Conservation (phyloP, 2,113 vertebrate species). For the Paratilapia polleni region DNA sequence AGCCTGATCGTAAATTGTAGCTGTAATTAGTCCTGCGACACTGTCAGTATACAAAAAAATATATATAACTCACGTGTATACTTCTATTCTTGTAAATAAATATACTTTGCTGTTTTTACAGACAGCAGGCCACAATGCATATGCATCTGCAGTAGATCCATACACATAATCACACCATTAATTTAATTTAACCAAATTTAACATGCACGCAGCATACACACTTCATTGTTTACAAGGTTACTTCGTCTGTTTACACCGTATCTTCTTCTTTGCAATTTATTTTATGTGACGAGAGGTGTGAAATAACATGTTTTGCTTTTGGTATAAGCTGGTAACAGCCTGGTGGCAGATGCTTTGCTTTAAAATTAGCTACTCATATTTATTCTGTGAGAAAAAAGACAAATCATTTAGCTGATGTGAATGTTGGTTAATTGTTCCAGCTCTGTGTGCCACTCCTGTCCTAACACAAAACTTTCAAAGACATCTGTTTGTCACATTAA, state of each 20-base stretch:
- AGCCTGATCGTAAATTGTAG: background rate
- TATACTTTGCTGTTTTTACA: background rate
- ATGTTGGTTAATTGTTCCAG: background rate
- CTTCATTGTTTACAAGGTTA: background rate
- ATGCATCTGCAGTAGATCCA: background rate
- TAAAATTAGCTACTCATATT: background rate
- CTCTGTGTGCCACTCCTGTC: background rate
- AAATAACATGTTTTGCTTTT: background rate
- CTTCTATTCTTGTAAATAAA: background rate
- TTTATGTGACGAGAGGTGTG: background rate
- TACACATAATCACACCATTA: background rate
- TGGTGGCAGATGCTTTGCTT: background rate
- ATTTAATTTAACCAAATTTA: background rate
- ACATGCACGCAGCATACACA: background rate
- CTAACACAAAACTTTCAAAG: background rate
- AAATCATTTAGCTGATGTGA: slow-evolving; percentile 12
- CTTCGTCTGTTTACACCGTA: background rate
- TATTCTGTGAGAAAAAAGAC: background rate
- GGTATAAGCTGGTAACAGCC: background rate
- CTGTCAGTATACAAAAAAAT: background rate
- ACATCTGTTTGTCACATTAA: background rate
- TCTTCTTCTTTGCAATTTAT: background rate
- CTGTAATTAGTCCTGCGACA: background rate
- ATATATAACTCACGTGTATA: background rate
- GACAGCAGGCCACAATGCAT: background rate